These are phyloP conservation scores for Paracyprichromis sp. DNA, from an alignment of 2,113 vertebrate species.

Conservation along the genomic window DNA sequence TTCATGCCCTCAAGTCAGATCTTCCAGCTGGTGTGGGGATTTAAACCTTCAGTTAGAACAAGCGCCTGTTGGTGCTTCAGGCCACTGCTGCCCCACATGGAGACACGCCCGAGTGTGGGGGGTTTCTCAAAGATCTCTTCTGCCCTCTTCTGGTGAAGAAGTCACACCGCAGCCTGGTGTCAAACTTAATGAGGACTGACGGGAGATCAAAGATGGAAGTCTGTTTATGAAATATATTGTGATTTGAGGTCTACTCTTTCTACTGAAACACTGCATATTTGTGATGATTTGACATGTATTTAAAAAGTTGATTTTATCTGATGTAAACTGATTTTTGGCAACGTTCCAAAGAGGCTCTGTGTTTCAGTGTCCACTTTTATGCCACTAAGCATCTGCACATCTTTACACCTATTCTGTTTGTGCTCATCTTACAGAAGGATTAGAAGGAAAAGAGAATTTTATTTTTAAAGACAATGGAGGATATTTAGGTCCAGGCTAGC, in stretches of 20 bases:
- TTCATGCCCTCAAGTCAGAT: background rate
- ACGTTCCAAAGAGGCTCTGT: background rate
- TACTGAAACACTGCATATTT: background rate
- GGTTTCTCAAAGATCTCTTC: background rate
- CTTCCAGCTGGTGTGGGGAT: background rate
- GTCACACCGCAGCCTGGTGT: background rate
- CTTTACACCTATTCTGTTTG: background rate
- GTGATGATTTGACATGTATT: background rate
- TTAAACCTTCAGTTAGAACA: background rate
- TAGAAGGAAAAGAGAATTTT: background rate
- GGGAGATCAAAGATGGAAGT: background rate
- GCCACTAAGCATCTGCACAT: rapidly evolving
- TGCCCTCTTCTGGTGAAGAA: conserved; percentile 39
- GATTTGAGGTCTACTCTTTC: background rate
- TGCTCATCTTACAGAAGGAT: background rate
- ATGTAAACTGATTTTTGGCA: background rate
- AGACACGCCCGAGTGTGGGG: background rate
- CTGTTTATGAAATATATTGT: background rate
- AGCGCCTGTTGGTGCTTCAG: background rate
- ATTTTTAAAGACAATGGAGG: background rate
- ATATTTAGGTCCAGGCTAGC: background rate
- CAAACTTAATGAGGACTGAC: background rate
- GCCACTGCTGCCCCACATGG: background rate
- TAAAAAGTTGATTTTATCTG: background rate
- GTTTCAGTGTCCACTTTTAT: background rate